phyloP scores from a whole-genome alignment of 2,113 vertebrate species.

The Chloropsis hardwickii region DNA sequence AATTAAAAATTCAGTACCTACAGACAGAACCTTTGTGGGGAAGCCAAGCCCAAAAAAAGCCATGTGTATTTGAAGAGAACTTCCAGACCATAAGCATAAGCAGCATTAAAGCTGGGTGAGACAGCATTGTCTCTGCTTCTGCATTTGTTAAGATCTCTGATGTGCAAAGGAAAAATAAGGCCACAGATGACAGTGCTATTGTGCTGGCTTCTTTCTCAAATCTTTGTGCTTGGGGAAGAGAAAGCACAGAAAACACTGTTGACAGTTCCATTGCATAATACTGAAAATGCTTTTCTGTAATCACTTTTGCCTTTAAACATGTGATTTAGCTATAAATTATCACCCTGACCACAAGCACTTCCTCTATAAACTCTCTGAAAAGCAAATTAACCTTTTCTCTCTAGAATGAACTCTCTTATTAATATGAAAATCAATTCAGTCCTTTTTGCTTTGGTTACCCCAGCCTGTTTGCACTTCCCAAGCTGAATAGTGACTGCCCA shows the following conservation, averaged over 20 bases:
- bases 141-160: neutral
- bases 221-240: conserved; percentile 14
- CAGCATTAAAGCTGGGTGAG: neutral
- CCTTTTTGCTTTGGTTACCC: conserved; percentile 53
- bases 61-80: neutral
- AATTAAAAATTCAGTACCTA: neutral
- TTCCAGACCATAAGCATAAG: neutral
- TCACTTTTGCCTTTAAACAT: conserved; percentile 65
- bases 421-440: conserved; percentile 72
- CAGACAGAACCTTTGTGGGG: neutral
- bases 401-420: conserved; percentile 63
- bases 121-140: neutral
- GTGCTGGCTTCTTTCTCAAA: conserved; percentile 19
- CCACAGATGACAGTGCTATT: neutral
- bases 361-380: conserved; percentile 69
- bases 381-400: conserved; percentile 77
- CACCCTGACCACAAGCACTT: conserved; percentile 47
- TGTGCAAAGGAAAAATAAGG: neutral
- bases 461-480: conserved; percentile 42
- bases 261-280: conserved; percentile 16
- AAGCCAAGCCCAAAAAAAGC: neutral
- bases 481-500: conserved; percentile 43
- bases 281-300: conserved; percentile 59
- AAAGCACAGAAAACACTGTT: conserved; percentile 3
- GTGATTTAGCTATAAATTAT: conserved; percentile 70